Conservation (phyloP, 2,888 invertebrate species). For the Volucella inflata region DNA sequence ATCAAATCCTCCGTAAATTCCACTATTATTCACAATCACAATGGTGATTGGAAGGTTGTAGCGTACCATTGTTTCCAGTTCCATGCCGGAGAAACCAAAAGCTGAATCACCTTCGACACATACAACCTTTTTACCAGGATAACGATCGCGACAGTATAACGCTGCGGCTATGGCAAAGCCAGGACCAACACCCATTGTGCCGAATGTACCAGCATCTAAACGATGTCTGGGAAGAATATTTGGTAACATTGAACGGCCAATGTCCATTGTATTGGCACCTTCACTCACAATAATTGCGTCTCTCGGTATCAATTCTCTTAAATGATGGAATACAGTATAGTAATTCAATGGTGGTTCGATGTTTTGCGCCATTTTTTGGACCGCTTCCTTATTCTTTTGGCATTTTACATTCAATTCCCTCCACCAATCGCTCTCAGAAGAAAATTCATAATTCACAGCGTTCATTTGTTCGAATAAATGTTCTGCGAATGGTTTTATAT, state of each 20-base stretch:
- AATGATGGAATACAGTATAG: slow-evolving; percentile 94
- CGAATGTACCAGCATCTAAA: slow-evolving; percentile 97
- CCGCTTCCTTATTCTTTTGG: slow-evolving; percentile 89
- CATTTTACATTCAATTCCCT: slow-evolving; percentile 88
- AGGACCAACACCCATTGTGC: slow-evolving; percentile 97
- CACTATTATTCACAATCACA: slow-evolving; percentile 97
- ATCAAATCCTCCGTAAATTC: slow-evolving; percentile 95
- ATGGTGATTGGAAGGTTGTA: slow-evolving; percentile 96
- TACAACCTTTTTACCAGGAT: slow-evolving; percentile 92
- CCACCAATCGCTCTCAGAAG: slow-evolving; percentile 90
- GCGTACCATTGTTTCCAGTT: slow-evolving; percentile 97
- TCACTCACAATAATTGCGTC: slow-evolving; percentile 97
- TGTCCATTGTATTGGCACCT: slow-evolving; percentile 99
- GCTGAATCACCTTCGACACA: slow-evolving; percentile 99
- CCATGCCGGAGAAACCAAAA: slow-evolving; percentile 99
- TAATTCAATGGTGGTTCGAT: slow-evolving; percentile 93
- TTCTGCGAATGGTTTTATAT: slow-evolving; percentile 89
- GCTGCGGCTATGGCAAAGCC: slow-evolving; percentile 97
- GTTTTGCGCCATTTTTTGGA: slow-evolving; percentile 88
- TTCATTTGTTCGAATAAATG: slow-evolving; percentile 87
- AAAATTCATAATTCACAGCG: slow-evolving; percentile 86
- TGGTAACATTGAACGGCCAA: slow-evolving; percentile 94
- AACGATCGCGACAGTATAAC: slow-evolving; percentile 92
- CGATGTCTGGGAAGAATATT: slow-evolving; percentile 93
- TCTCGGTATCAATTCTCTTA: slow-evolving; percentile 90